These are phyloP conservation scores for Salvelinus namaycush DNA, from an alignment of 2,113 vertebrate species.

Conservation along the genomic window DNA sequence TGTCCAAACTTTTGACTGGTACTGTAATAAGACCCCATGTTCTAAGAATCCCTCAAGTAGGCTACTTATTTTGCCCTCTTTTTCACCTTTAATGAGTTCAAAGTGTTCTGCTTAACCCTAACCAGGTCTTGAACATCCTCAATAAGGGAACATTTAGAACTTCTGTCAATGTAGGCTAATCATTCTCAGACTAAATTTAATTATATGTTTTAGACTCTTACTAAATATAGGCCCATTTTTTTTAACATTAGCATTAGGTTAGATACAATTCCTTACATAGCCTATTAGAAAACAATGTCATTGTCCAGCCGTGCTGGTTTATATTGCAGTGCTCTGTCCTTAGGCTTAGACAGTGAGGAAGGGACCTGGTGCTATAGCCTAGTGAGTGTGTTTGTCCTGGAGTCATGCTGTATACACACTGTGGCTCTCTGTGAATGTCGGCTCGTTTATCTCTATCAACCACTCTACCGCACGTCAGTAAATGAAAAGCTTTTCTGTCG, in stretches of 20 bases:
- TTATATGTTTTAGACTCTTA: neutral
- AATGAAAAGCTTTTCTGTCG: constrained; percentile 39
- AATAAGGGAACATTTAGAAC: neutral
- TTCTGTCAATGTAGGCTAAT: neutral
- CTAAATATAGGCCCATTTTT: neutral
- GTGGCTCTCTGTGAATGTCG: constrained; percentile 34
- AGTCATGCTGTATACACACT: constrained; percentile 35
- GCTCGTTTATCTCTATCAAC: constrained; percentile 45
- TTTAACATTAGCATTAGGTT: neutral
- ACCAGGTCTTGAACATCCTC: neutral
- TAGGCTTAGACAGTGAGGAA: neutral
- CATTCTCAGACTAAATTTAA: neutral
- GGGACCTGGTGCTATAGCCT: neutral
- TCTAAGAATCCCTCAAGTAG: too few relatives aligned
- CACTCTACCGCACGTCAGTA: constrained; percentile 22
- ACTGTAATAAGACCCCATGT: too few relatives aligned
- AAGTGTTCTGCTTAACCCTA: neutral
- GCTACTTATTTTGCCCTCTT: too few relatives aligned
- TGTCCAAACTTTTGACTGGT: too few relatives aligned
- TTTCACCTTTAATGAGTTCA: neutral
- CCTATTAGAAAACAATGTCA: neutral
- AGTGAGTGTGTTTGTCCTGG: constrained; percentile 9
- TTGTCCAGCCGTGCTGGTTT: neutral
- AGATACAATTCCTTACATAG: neutral
- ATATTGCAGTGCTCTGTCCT: neutral